Evolutionary conservation across 2,797 vertebrate species (phyloP).

Genomic region (Hoplostethus mediterraneus): DNA sequence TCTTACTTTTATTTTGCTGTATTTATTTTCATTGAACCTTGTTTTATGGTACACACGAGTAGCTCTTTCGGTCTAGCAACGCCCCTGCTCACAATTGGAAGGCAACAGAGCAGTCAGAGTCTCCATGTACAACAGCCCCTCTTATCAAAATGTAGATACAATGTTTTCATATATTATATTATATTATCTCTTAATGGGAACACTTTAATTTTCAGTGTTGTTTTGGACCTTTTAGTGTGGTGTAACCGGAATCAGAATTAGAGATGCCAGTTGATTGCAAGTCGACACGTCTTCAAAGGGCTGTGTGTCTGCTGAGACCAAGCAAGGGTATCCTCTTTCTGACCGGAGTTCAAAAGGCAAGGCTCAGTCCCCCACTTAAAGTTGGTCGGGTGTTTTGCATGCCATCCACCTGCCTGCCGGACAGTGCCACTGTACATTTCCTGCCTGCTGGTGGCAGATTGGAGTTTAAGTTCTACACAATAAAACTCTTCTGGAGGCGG

Average conservation of each 20-base stretch:
- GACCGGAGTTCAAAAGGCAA: conserved; percentile 62
- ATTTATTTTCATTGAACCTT: too few species aligned
- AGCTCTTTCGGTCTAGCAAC: too few species aligned
- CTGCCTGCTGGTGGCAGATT: too few species aligned
- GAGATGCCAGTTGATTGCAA: conserved; percentile 72
- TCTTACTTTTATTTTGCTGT: too few species aligned
- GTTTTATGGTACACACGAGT: too few species aligned
- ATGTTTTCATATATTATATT: not conserved
- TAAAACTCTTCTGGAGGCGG: too few species aligned
- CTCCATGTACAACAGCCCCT: not conserved
- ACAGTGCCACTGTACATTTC: conserved; percentile 14
- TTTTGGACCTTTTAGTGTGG: conserved; percentile 64
- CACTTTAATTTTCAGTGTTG: conserved; percentile 46
- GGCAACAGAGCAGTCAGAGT: conserved; percentile 32
- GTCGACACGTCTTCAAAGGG: conserved; percentile 78
- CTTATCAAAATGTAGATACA: conserved; percentile 29
- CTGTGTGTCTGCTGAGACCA: conserved; percentile 51
- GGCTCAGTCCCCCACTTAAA: conserved; percentile 52
- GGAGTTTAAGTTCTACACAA: too few species aligned
- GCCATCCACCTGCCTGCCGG: conserved; percentile 7
- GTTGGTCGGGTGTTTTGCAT: conserved; percentile 39
- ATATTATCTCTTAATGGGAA: conserved; percentile 30
- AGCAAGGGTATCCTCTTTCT: conserved; percentile 68
- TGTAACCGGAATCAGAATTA: conserved; percentile 62
- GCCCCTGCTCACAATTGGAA: not conserved